A percentile compares a stretch with the other conserved stretches of the same genome.
Evolutionary conservation across 2,113 vertebrate genomes (phyloP).

Genomic region (Syrmaticus mikado): DNA sequence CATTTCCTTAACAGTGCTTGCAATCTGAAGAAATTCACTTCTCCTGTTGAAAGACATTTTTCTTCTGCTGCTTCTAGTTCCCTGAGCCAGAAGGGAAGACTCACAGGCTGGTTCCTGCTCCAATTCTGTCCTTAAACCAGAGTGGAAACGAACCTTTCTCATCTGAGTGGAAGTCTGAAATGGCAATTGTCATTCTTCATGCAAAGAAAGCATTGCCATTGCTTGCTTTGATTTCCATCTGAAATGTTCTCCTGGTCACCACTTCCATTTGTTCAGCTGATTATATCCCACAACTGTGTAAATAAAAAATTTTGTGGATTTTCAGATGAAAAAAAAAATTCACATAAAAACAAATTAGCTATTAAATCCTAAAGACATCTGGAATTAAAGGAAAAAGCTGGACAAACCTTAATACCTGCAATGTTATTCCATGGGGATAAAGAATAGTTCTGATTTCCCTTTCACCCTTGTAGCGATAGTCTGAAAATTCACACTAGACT

Average conservation of each 20-base stretch:
- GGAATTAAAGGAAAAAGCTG: conserved; percentile 7
- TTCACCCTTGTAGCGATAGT: conserved; percentile 23
- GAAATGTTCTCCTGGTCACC: neutral
- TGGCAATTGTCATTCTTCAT: neutral
- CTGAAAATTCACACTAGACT: neutral
- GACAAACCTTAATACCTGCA: neutral
- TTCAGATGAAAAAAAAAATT: neutral
- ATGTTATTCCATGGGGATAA: neutral
- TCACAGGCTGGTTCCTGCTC: neutral
- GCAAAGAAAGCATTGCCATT: neutral
- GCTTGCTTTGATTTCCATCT: neutral
- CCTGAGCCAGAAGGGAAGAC: neutral
- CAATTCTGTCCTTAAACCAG: neutral
- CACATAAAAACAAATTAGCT: neutral
- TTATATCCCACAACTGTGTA: neutral
- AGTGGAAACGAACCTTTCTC: neutral
- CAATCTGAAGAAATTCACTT: neutral
- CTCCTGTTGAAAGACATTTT: neutral
- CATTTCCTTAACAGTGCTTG: neutral
- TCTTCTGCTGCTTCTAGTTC: neutral
- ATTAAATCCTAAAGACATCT: conserved; percentile 40
- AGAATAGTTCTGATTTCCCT: conserved; percentile 10
- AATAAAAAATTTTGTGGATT: neutral
- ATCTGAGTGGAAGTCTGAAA: neutral
- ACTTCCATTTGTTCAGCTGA: neutral